Evolutionary conservation across 1,140 invertebrate species (phyloP).

Genomic region (Ephestia elutella): DNA sequence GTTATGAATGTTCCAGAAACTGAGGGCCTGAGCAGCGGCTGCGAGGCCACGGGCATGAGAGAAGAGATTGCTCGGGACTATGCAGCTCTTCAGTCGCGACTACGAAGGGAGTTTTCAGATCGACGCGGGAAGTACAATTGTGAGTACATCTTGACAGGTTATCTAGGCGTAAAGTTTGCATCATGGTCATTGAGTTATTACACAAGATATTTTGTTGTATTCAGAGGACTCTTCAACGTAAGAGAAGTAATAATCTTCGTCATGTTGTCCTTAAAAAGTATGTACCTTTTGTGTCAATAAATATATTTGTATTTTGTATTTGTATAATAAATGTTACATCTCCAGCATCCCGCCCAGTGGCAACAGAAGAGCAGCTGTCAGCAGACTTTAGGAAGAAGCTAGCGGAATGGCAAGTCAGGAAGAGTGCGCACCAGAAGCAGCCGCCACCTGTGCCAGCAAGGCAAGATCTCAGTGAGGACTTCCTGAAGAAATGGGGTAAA

Average conservation of each 20-base stretch:
- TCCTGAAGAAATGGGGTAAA: constrained; percentile 79
- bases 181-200: no score
- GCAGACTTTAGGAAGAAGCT: constrained; percentile 88
- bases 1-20: constrained; percentile 43
- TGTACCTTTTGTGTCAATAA: no score
- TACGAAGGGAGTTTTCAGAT: constrained; percentile 64
- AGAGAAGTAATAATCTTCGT: no score
- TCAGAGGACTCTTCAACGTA: no score
- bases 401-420: constrained; percentile 88
- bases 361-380: constrained; percentile 79
- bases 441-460: constrained; percentile 72
- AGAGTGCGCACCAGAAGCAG: constrained; percentile 71
- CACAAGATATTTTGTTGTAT: no score
- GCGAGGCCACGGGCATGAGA: constrained; percentile 50
- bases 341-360: constrained; percentile 43
- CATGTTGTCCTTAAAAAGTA: no score
- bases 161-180: no score
- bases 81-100: constrained; percentile 58
- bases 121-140: constrained; percentile 46
- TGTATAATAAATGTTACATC: not conserved
- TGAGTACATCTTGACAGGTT: constrained; percentile 8
- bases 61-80: constrained; percentile 68
- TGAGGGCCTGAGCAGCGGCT: constrained; percentile 62
- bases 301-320: no score
- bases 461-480: constrained; percentile 79